phyloP scores from a whole-genome alignment of 2,113 vertebrate genomes.

The Uria lomvia region DNA sequence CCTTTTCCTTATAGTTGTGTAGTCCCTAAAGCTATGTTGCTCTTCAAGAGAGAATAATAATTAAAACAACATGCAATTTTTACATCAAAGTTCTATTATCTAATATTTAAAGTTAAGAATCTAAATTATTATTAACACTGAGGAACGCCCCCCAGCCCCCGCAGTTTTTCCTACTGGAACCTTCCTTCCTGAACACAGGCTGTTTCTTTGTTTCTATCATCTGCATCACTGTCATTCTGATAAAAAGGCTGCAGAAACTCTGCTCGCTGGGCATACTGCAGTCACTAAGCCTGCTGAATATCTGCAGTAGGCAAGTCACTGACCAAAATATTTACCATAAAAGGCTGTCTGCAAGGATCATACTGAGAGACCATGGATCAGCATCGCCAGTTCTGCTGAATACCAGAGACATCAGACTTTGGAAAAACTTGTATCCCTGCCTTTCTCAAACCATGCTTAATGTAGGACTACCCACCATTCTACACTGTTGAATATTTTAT shows the following conservation, averaged over 20 bases:
- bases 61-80: not conserved
- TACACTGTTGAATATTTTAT: conserved; percentile 1
- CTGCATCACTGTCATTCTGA: conserved; percentile 29
- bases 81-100: not conserved
- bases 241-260: conserved; percentile 44
- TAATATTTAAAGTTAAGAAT: not conserved
- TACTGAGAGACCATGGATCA: not conserved
- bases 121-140: not conserved
- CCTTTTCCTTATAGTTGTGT: not conserved
- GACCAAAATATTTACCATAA: conserved; percentile 43
- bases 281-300: conserved; percentile 21
- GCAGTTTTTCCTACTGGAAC: not conserved
- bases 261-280: conserved; percentile 32
- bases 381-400: not conserved
- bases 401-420: not conserved
- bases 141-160: not conserved
- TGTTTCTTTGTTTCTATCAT: conserved; percentile 36
- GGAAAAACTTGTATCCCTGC: not conserved
- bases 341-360: conserved; percentile 29
- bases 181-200: not conserved
- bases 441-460: not conserved
- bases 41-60: not conserved
- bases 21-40: not conserved
- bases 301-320: conserved; percentile 24
- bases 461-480: not conserved